Percentiles rank a stretch among this genome's conserved stretches.
Evolutionary conservation across 2,888 invertebrate species (phyloP).

Genomic region (Eupithecia insigniata): DNA sequence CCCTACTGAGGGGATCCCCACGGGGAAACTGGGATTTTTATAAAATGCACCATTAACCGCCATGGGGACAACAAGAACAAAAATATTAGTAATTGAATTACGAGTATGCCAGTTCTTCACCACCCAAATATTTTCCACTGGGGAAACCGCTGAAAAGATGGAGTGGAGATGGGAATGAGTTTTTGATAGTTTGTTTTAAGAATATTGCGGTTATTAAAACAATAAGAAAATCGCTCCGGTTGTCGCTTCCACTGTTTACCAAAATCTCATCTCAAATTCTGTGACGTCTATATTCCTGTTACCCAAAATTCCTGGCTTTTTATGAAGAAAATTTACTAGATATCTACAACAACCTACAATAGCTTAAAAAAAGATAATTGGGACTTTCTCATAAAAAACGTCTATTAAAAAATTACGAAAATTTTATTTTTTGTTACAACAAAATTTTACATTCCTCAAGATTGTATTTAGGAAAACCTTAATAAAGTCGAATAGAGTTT

Average conservation of each 20-base stretch:
- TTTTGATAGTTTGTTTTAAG: too few species aligned
- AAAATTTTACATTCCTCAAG: background rate
- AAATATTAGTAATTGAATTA: background rate
- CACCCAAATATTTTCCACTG: background rate
- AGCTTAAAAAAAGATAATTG: background rate
- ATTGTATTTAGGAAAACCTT: constrained; percentile 6
- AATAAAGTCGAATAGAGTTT: constrained; percentile 16
- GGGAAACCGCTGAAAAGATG: background rate
- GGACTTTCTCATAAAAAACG: background rate
- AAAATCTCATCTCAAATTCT: background rate
- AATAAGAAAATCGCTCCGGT: background rate
- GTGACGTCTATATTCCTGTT: background rate
- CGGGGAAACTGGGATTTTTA: background rate
- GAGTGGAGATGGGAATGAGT: background rate
- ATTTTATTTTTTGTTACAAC: background rate
- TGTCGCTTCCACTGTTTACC: background rate
- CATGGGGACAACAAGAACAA: too few species aligned
- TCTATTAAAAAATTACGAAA: background rate
- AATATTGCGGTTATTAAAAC: too few species aligned
- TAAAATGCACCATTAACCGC: too few species aligned
- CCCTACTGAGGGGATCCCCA: too few species aligned
- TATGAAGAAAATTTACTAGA: background rate
- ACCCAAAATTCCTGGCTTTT: background rate
- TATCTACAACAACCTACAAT: too few species aligned
- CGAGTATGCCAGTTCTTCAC: background rate